A percentile compares a stretch with the other conserved stretches of the same genome.
Evolutionary conservation across 2,888 invertebrate genomes (phyloP).

Genomic region (Lasioglossum pauxillum): DNA sequence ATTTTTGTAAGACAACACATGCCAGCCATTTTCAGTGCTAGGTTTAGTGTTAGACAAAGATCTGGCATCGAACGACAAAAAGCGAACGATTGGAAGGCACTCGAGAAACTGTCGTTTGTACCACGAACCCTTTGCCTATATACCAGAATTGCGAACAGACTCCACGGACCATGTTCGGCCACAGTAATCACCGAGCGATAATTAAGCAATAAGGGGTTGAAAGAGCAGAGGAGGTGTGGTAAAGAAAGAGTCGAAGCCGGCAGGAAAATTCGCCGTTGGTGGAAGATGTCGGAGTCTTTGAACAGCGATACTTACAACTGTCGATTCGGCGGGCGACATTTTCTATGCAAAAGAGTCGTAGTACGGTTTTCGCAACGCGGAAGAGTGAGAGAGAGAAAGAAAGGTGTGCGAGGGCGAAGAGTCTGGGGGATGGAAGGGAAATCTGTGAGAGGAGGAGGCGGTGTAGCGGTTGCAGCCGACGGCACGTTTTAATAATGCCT

Average conservation of each 20-base stretch:
- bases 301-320: conserved; percentile 66
- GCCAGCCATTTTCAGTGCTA: too few relatives aligned
- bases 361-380: conserved; percentile 26
- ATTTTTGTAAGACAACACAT: too few relatives aligned
- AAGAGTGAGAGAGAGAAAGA: neutral
- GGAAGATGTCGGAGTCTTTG: conserved; percentile 51
- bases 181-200: neutral
- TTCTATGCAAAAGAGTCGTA: conserved; percentile 80
- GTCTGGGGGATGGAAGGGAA: conserved; percentile 29
- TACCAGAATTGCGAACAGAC: neutral
- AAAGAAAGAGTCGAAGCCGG: neutral
- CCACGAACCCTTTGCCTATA: neutral
- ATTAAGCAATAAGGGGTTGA: conserved; percentile 2
- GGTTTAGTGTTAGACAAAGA: neutral
- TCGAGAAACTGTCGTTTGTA: neutral
- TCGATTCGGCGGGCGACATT: conserved; percentile 73
- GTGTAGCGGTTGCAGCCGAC: conserved; percentile 77
- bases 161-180: neutral
- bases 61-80: neutral
- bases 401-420: conserved; percentile 17
- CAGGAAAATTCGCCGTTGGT: conserved; percentile 9
- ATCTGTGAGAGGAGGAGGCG: conserved; percentile 43
- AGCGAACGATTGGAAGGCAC: neutral
- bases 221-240: too few relatives aligned
- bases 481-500: conserved; percentile 82